Percentiles rank a stretch among this genome's conserved stretches.
phyloP scores from a whole-genome alignment of 2,888 invertebrate species.

The Xylota sylvarum region DNA sequence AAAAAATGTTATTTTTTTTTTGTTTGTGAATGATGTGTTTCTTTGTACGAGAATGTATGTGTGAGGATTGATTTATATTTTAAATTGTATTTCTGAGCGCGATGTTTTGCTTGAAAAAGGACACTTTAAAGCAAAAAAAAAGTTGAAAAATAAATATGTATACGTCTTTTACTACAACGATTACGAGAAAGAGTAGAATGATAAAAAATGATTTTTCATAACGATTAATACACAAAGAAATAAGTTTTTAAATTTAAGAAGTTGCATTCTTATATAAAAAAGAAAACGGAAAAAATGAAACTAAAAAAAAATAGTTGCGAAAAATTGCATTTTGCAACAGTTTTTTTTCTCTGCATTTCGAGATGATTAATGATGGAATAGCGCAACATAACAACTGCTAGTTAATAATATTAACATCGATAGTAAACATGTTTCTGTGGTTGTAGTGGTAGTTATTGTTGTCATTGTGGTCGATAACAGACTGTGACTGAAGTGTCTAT shows the following conservation, averaged over 20 bases:
- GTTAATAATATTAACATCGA: constrained; percentile 81
- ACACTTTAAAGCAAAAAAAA: constrained; percentile 54
- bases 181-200: constrained; percentile 28
- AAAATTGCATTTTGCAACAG: constrained; percentile 59
- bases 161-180: constrained; percentile 46
- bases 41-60: constrained; percentile 69
- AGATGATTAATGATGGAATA: constrained; percentile 75
- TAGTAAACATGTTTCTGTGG: constrained; percentile 83
- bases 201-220: constrained; percentile 31
- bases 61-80: constrained; percentile 37
- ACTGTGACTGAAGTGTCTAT: constrained; percentile 80
- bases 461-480: constrained; percentile 79
- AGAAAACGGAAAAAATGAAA: constrained; percentile 32
- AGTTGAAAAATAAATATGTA: constrained; percentile 25
- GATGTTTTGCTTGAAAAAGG: constrained; percentile 55
- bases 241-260: constrained; percentile 28
- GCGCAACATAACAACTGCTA: constrained; percentile 77
- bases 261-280: constrained; percentile 42
- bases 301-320: constrained; percentile 75
- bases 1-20: constrained; percentile 29
- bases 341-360: constrained; percentile 27
- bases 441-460: constrained; percentile 80
- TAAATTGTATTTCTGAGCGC: constrained; percentile 29
- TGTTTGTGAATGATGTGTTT: constrained; percentile 67
- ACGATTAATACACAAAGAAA: constrained; percentile 44